Conservation (phyloP, 2,113 vertebrate genomes). For the Anolis sagrei region DNA sequence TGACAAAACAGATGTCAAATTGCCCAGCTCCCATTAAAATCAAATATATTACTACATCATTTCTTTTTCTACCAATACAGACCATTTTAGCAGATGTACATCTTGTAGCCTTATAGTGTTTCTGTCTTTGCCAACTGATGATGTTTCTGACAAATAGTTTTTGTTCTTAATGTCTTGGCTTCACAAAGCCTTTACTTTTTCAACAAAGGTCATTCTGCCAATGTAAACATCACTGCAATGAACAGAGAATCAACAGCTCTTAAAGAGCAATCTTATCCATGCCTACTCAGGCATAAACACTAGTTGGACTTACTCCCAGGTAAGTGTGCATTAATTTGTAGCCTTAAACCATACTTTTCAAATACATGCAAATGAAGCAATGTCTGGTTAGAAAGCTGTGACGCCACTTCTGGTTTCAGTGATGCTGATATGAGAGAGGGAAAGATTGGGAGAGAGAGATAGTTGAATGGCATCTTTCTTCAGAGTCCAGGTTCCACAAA, state of each 20-base stretch:
- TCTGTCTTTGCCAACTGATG: conserved; percentile 50
- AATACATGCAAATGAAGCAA: conserved; percentile 64
- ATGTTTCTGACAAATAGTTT: conserved; percentile 50
- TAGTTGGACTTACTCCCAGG: not conserved
- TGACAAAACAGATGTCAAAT: conserved; percentile 45
- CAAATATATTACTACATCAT: conserved; percentile 52
- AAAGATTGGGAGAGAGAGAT: conserved; percentile 59
- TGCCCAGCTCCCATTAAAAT: conserved; percentile 59
- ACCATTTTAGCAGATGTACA: conserved; percentile 44
- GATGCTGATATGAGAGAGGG: conserved; percentile 62
- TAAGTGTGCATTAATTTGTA: not conserved
- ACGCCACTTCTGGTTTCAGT: conserved; percentile 62
- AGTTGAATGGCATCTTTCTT: conserved; percentile 64
- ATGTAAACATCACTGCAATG: conserved; percentile 62
- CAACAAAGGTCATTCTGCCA: conserved; percentile 47
- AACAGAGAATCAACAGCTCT: conserved; percentile 66
- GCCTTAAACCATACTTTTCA: conserved; percentile 49
- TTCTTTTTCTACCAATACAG: conserved; percentile 42
- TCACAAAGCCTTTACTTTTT: conserved; percentile 61
- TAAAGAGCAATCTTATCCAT: not conserved
- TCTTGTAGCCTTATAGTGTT: conserved; percentile 44
- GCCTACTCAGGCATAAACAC: not conserved
- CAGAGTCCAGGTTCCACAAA: conserved; percentile 58
- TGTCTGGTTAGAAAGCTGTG: conserved; percentile 56
- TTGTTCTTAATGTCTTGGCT: conserved; percentile 61